Conservation (phyloP, 1,140 invertebrate genomes). For the Apis dorsata region DNA sequence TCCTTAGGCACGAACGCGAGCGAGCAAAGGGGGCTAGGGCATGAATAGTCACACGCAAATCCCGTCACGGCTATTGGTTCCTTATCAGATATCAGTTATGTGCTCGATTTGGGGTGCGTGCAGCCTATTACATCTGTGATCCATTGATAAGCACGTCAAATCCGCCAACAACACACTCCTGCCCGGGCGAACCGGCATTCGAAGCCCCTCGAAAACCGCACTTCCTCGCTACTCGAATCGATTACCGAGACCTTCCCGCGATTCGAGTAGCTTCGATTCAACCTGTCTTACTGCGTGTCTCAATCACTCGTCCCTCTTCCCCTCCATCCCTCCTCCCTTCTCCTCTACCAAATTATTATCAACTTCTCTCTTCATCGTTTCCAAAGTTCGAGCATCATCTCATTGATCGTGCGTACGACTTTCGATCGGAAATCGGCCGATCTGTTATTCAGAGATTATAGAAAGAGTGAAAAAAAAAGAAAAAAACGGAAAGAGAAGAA, state of each 20-base stretch:
- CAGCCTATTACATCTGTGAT: slow-evolving; percentile 74
- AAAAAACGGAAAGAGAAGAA: neutral
- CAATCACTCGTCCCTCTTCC: slow-evolving; percentile 38
- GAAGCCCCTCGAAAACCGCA: slow-evolving; percentile 48
- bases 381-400: neutral
- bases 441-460: neutral
- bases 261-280: slow-evolving; percentile 67
- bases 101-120: slow-evolving; percentile 73
- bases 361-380: slow-evolving; percentile 15
- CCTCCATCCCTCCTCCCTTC: neutral
- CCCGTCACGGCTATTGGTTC: slow-evolving; percentile 67
- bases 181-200: slow-evolving; percentile 60
- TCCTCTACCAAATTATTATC: slow-evolving; percentile 31
- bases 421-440: neutral
- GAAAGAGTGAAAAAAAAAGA: too few relatives aligned
- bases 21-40: neutral
- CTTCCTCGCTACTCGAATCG: slow-evolving; percentile 68
- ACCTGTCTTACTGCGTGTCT: slow-evolving; percentile 56
- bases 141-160: slow-evolving; percentile 78
- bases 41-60: slow-evolving; percentile 58
- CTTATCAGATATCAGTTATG: slow-evolving; percentile 74
- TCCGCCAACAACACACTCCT: slow-evolving; percentile 74
- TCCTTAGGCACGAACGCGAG: slow-evolving; percentile 11
- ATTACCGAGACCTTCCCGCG: slow-evolving; percentile 70
- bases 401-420: neutral